Evolutionary conservation across 2,888 invertebrate genomes (phyloP).

Genomic region (Phengaris alcon): DNA sequence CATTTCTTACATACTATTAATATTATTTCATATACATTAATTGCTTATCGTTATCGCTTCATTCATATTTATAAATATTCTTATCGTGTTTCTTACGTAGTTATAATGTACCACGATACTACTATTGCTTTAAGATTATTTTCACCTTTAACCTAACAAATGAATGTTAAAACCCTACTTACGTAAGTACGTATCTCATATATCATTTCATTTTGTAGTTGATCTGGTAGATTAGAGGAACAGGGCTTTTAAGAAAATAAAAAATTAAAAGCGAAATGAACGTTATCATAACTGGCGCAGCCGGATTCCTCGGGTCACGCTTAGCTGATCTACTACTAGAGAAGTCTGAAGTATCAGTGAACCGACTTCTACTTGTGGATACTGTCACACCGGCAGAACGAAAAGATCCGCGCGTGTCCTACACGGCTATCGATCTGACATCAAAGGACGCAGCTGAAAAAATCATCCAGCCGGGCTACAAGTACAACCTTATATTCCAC

Average conservation of each 20-base stretch:
- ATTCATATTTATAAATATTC: conserved; percentile 2
- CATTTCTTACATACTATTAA: too few species aligned
- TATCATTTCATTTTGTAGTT: not conserved
- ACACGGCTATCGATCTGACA: conserved; percentile 45
- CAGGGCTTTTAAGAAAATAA: not conserved
- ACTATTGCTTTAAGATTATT: conserved; percentile 25
- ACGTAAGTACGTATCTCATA: too few species aligned
- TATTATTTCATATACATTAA: too few species aligned
- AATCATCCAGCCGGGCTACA: conserved; percentile 47
- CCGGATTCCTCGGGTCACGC: too few species aligned
- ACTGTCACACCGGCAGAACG: conserved; percentile 34
- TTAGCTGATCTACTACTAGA: too few species aligned
- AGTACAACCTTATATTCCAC: conserved; percentile 56
- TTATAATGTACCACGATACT: not conserved
- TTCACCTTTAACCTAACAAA: conserved; percentile 23
- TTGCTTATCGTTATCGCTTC: not conserved
- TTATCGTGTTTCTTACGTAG: conserved; percentile 14
- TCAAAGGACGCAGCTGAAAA: conserved; percentile 46
- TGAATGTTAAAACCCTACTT: not conserved
- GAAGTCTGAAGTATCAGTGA: too few species aligned
- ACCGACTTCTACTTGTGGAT: conserved; percentile 49
- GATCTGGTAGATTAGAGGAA: not conserved
- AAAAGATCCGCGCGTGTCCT: conserved; percentile 46
- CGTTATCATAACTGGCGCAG: too few species aligned
- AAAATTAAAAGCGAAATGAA: too few species aligned